Conservation (phyloP, 2,888 invertebrate species). For the Theristus sp. region DNA sequence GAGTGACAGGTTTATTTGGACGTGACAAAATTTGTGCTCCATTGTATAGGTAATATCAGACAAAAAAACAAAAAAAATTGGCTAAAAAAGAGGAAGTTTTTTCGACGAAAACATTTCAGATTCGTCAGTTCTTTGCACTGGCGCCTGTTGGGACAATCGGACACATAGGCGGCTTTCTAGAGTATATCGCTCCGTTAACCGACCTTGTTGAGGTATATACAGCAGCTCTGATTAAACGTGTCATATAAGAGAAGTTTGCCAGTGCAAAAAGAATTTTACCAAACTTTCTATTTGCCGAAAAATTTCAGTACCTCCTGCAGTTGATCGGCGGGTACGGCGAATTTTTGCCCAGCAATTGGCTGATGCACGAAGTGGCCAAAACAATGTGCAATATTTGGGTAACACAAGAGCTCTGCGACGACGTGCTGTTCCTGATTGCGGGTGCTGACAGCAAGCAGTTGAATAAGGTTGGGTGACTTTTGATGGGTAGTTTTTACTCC, state of each 20-base stretch:
- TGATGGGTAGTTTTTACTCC: not conserved
- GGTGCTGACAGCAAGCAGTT: slow-evolving; percentile 39
- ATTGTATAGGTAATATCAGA: no score
- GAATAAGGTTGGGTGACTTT: slow-evolving; percentile 13
- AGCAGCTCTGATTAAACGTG: no score
- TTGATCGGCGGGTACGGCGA: slow-evolving; percentile 32
- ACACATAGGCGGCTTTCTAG: slow-evolving; percentile 25
- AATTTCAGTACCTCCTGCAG: slow-evolving; percentile 33
- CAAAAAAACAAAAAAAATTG: no score
- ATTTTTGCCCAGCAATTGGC: slow-evolving; percentile 28
- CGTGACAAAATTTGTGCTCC: no score
- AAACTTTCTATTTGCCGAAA: no score
- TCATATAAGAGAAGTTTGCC: no score
- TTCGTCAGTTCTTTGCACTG: slow-evolving; percentile 21
- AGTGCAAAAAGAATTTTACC: no score
- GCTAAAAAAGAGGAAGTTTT: no score
- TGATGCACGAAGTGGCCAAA: slow-evolving; percentile 16
- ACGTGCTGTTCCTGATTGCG: slow-evolving; percentile 49
- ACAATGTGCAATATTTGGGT: slow-evolving; percentile 30
- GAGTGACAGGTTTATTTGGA: no score
- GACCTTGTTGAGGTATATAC: not conserved
- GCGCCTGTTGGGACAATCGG: slow-evolving; percentile 26
- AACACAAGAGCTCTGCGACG: slow-evolving; percentile 49
- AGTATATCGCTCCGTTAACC: slow-evolving; percentile 10
- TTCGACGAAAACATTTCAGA: no score